phyloP scores from a whole-genome alignment of 2,888 invertebrate species.

The Aelia acuminata region DNA sequence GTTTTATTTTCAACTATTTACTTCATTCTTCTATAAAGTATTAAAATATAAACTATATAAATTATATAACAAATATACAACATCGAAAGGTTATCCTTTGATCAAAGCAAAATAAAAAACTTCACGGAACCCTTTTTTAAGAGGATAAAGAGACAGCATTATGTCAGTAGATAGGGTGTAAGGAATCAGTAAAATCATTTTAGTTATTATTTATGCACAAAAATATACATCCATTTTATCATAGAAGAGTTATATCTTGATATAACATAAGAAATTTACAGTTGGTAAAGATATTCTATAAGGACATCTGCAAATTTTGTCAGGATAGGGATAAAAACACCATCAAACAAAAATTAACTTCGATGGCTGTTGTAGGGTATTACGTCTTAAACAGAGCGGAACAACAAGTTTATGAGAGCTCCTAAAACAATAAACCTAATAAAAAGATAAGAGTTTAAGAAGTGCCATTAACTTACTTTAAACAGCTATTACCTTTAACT shows the following conservation, averaged over 20 bases:
- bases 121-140: no score
- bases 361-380: neutral
- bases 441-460: slow-evolving; percentile 6
- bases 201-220: no score
- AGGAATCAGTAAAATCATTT: neutral
- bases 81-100: no score
- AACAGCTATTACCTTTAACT: neutral
- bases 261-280: neutral
- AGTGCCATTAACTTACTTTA: neutral
- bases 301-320: no score
- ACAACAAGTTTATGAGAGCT: slow-evolving; percentile 7
- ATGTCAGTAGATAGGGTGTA: no score
- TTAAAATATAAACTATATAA: no score
- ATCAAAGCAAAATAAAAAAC: no score
- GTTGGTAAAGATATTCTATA: no score
- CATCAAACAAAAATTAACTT: neutral
- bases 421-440: slow-evolving; percentile 5
- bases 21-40: no score
- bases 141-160: no score
- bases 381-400: neutral
- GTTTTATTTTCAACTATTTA: no score
- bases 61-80: no score
- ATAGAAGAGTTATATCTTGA: neutral
- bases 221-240: neutral
- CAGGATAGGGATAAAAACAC: neutral